Conservation (phyloP, 2,113 vertebrate genomes). For the Turnix velox region DNA sequence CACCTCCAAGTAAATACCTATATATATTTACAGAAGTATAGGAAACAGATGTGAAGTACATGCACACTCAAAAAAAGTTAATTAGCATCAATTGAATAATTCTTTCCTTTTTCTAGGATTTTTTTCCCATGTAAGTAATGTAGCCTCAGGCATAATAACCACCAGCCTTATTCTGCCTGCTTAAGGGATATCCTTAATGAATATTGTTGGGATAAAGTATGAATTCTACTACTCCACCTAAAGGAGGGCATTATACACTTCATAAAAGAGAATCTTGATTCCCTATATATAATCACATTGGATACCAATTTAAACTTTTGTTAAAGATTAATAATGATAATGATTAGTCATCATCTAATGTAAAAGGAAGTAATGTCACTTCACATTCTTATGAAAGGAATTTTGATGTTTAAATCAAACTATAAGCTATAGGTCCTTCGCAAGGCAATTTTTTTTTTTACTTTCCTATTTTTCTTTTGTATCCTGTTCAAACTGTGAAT, state of each 20-base stretch:
- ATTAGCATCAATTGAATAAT: neutral
- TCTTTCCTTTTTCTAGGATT: neutral
- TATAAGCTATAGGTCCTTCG: neutral
- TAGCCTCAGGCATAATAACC: neutral
- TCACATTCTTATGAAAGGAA: neutral
- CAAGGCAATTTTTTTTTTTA: neutral
- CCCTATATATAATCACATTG: rapidly evolving
- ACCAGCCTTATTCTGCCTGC: neutral
- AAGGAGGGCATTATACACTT: neutral
- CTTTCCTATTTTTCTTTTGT: neutral
- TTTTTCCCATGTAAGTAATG: neutral
- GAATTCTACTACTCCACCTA: neutral
- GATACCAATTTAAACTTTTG: neutral
- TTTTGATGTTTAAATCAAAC: neutral
- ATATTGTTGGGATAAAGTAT: neutral
- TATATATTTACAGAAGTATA: neutral
- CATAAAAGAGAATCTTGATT: neutral
- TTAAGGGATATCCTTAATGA: neutral
- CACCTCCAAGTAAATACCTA: neutral
- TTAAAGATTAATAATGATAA: too few species aligned
- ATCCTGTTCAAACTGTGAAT: neutral
- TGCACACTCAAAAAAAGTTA: neutral
- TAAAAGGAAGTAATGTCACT: neutral
- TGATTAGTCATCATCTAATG: neutral
- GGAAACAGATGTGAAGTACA: neutral